Base-by-base conservation (phyloP, 2,113 vertebrate species). In the Sapayoa aenigma region DNA sequence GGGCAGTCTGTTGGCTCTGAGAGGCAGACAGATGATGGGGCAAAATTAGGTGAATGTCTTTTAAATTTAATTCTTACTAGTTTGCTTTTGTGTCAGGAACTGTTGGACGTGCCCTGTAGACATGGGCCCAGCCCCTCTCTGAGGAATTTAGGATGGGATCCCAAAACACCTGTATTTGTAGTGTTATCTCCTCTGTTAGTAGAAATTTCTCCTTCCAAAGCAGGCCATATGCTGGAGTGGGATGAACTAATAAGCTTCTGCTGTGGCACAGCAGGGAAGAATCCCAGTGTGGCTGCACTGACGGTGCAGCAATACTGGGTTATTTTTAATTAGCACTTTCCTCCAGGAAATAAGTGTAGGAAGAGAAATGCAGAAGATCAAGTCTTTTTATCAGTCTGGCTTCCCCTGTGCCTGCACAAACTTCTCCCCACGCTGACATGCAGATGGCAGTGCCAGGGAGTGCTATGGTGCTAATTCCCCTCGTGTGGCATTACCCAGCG, bases 401-500 rank as follows among this genome's bases (percentile, higher is more conserved):
- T 96, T 44, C 52, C 10, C 16, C 78, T 18, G 58, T 35, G 95
- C 94, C 89, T 82, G 73, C 94, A 53, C 75, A 23, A 16, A 41
- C 90, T 89, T 73, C 81, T 95, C 4, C 80, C 66, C 78, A 84
- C 21, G 59, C 5, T 95, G 94, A 83, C 90, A 28, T 50, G 92
- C 95, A 97, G 97, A 91, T 97, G 98, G 97, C 95, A 95, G 75
- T 27, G 93, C 92, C 88, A 30, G 41, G 53, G 94, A 96, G 91
- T 52, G 94, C 94, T 41, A 94, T 73, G 97, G 93, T 83, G 95
- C 93, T 97, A 79, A 91, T 96, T 96, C 97, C 93, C 96, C 97
- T 86, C 7, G 69, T 13, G 91, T 86, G 91, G 92, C 94, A 69
- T 76, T 92, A 91, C 92, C 95, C 96, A 41, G 88, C 89, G 94